Evolutionary conservation across 2,888 invertebrate species (phyloP), one percentile per base, ranked within the genome.

Genomic region (Agrilus mali): DNA sequence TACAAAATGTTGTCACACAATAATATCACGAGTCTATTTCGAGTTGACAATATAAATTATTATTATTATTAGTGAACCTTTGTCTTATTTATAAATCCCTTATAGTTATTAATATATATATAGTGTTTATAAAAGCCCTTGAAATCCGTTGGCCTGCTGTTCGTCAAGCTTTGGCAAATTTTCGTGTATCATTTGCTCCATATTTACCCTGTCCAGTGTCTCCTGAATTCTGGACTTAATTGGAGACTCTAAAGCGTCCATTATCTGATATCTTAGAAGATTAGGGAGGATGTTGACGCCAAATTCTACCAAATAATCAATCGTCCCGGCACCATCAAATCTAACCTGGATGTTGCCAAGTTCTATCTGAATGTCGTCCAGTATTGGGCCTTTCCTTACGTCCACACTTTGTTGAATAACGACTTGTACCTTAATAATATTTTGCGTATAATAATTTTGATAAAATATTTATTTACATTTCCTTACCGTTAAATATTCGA

Each of bases 311-410:
- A 82, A 59, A 58, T 89, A 90, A 65, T 93, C 92, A 13, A 86
- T 50, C 1, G 87, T 86, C n/a, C 92, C 89, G 0, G 88, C 82
- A 0, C 92, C 92, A 53, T 87, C 78, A 54, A 84, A 82, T 16
- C 87, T 73, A 5, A 87, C 75, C 64, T 88, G 87, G 52, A 89
- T 86, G 59, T 89, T 88, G 3, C 88, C 88, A 49, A 88, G 63
- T 61, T 86, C 86, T 41, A 90, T 68, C 58, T 88, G 80, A 32
- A 90, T 68, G 51, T 82, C 79, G 53, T 81, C 79, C 35, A 89
- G 73, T 48, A 72, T 67, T 0, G 87, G 83, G 15, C 74, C 75
- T 47, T 85, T 73, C 45, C 85, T 73, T 0, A 84, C 83, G 58
- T 90, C 87, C 3, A 35, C 35, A 15, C 13, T 40, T 40, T 10